phyloP scores from a whole-genome alignment of 2,888 invertebrate species.

The Heliconius aoede region DNA sequence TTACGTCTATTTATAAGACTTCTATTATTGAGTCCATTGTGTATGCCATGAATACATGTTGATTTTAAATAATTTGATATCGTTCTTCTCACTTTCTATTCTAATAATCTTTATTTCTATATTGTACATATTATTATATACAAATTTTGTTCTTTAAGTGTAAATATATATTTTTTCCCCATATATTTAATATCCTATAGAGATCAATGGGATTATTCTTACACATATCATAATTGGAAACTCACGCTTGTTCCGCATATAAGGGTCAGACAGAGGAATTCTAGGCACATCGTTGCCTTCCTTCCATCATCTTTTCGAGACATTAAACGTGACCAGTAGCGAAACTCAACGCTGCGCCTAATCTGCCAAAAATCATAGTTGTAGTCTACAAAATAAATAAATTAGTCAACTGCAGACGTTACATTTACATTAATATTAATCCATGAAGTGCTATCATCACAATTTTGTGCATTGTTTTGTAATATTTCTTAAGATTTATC shows the following conservation, averaged over 20 bases:
- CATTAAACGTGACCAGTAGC: neutral
- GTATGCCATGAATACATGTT: slow-evolving; percentile 2
- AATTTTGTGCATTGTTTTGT: neutral
- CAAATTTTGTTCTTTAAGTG: neutral
- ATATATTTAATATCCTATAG: neutral
- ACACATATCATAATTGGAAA: neutral
- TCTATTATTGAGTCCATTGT: neutral
- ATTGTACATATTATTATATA: neutral
- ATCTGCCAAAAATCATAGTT: neutral
- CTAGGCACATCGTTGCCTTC: too few relatives aligned
- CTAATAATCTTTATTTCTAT: neutral
- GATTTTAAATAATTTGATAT: neutral
- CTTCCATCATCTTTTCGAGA: neutral
- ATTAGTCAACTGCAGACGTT: neutral
- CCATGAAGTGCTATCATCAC: neutral
- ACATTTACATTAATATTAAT: neutral
- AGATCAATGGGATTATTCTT: neutral
- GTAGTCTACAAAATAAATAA: neutral
- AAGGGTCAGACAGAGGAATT: too few relatives aligned
- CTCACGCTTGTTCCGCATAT: too few relatives aligned
- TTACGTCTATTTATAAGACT: slow-evolving; percentile 21
- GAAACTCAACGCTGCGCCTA: neutral
- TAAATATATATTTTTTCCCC: neutral
- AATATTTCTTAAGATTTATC: slow-evolving; percentile 2
- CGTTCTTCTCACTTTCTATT: neutral